These are phyloP conservation scores for Drosophila vallismaia DNA, from an alignment of 2,888 invertebrate genomes.

Conservation along the genomic window DNA sequence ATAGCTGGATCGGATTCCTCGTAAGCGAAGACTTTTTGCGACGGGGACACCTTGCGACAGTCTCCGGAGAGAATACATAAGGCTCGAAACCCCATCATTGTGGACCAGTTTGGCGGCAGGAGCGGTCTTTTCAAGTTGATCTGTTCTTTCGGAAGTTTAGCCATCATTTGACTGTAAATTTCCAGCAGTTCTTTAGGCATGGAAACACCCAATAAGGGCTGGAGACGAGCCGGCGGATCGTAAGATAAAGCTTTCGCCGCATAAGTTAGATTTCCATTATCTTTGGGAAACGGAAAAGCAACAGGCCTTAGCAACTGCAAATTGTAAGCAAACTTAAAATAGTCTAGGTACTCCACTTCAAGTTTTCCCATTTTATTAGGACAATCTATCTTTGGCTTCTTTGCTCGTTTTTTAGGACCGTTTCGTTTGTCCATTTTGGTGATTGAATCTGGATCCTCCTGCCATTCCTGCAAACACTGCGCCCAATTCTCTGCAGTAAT, in stretches of 20 bases:
- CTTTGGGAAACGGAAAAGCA: conserved; percentile 28
- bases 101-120: conserved; percentile 79
- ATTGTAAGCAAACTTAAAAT: conserved; percentile 81
- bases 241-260: conserved; percentile 52
- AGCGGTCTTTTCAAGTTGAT: not conserved
- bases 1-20: conserved; percentile 53
- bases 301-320: conserved; percentile 47
- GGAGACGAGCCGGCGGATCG: conserved; percentile 4
- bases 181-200: conserved; percentile 35
- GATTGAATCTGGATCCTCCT: conserved; percentile 50
- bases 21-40: not conserved
- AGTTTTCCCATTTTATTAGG: conserved; percentile 21
- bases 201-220: conserved; percentile 5
- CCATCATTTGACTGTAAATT: conserved; percentile 43
- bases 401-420: conserved; percentile 4
- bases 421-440: not conserved
- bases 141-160: conserved; percentile 14
- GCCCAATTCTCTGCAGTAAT: conserved; percentile 79
- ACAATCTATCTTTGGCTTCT: not conserved
- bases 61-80: conserved; percentile 71
- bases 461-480: conserved; percentile 72
- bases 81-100: conserved; percentile 80
- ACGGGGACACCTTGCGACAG: conserved; percentile 26
- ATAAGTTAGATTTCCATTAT: conserved; percentile 26
- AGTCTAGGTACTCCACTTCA: conserved; percentile 65